Conservation (phyloP, 2,113 vertebrate genomes). For the Atlantisia rogersi region DNA sequence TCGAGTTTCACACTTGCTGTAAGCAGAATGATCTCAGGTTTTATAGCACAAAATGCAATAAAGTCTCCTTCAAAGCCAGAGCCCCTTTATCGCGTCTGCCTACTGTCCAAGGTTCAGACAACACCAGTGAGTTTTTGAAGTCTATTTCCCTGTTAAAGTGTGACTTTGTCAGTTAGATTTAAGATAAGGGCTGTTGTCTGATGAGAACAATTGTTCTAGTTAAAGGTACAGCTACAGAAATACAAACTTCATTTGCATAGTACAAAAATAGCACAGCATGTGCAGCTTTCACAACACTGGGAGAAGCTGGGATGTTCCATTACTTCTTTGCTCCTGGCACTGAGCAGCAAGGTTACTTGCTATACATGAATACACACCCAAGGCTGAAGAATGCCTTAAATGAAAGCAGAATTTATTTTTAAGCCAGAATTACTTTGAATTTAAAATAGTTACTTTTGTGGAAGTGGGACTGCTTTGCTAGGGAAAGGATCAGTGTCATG, state of each 20-base stretch:
- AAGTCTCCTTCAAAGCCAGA: neutral
- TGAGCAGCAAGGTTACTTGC: neutral
- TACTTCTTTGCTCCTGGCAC: neutral
- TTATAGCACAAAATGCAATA: neutral
- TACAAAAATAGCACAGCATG: neutral
- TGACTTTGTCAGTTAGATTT: neutral
- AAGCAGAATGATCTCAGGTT: neutral
- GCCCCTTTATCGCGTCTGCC: neutral
- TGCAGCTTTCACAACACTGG: neutral
- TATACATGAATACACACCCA: neutral
- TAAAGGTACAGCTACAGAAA: neutral
- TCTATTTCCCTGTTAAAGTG: neutral
- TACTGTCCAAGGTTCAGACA: neutral
- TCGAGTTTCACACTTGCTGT: neutral
- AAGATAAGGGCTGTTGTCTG: neutral
- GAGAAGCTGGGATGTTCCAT: neutral
- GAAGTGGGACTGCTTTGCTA: neutral
- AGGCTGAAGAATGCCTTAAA: neutral
- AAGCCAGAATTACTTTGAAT: neutral
- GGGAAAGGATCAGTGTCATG: neutral
- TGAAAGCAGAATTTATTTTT: neutral
- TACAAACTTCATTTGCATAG: neutral
- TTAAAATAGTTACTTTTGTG: neutral
- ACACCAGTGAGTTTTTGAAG: neutral
- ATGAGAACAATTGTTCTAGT: neutral